Evolutionary conservation across 2,797 vertebrate genomes (phyloP), one percentile per base, ranked within the genome.

Genomic region (Brotula barbata): DNA sequence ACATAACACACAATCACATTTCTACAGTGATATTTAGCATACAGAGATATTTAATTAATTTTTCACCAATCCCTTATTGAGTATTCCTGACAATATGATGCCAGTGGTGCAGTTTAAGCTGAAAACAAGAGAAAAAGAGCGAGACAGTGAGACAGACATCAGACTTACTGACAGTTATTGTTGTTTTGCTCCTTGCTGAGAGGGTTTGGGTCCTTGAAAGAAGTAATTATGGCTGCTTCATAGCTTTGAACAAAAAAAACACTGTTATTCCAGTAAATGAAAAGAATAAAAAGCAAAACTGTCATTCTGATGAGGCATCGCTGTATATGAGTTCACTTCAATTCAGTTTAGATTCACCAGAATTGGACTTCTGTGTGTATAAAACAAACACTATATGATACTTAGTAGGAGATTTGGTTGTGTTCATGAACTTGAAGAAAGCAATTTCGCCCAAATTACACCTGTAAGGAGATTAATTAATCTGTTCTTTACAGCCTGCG

Each of bases 141-240:
- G 43, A 72, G 59, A 65, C 21, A 12, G 45, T 40, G 53, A 74
- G 55, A 58, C 22, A 33, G 64, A 74, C 58, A 5, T 22, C n/a
- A 22, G 25, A 62, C 70, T 70, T 80, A 67, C 68, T 80, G 68
- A 79, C 68, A 77, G 63, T 71, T 83, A 67, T 68, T 77, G 69
- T 73, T 82, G 64, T 80, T 78, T 68, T 72, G 75, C 72, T 80
- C 42, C 44, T 76, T 58, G 61, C 57, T 70, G 58, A 82, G 72
- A 68, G 56, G 69, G 43, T 64, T 78, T 58, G 43, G 72, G 71
- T 64, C 67, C 75, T 80, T 77, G 73, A 79, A 77, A 78, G 59
- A 68, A 75, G 74, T 75, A 75, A 82, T 80, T 76, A 78, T 53
- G 19, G 63, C 41, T 71, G 56, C 64, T 53, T 77, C 52, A 64